These are phyloP conservation scores for Whitmania pigra DNA, from an alignment of 1,140 invertebrate genomes.

Conservation along the genomic window DNA sequence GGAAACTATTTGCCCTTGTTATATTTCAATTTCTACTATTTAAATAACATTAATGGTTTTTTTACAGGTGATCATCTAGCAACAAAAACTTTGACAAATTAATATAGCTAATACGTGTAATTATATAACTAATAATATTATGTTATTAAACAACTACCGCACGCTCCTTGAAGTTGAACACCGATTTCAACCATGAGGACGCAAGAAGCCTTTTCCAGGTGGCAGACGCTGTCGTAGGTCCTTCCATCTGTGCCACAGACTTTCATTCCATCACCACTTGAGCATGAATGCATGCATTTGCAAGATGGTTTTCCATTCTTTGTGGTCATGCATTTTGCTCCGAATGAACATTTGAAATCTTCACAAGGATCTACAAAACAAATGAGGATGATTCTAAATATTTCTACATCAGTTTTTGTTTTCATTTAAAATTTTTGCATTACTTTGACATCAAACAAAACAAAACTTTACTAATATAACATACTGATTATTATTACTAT, in stretches of 20 bases:
- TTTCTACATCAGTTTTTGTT: too few species aligned
- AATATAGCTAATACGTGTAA: not conserved
- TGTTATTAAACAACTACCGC: constrained; percentile 44
- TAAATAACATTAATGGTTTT: not conserved
- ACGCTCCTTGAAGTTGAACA: constrained; percentile 63
- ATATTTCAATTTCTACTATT: not conserved
- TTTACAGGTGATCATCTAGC: not conserved
- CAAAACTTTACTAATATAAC: not conserved
- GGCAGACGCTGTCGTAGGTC: constrained; percentile 72
- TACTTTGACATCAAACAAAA: not conserved
- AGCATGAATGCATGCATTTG: constrained; percentile 65
- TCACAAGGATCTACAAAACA: constrained; percentile 56
- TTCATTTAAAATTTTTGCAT: too few species aligned
- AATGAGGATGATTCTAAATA: too few species aligned
- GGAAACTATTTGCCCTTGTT: not conserved
- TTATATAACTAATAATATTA: too few species aligned
- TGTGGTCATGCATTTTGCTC: constrained; percentile 60
- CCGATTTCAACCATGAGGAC: constrained; percentile 48
- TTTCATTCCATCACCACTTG: constrained; percentile 37
- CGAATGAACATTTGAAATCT: constrained; percentile 58
- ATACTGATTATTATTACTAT: not conserved
- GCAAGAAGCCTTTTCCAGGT: constrained; percentile 67
- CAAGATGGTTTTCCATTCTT: constrained; percentile 58
- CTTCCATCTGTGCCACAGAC: constrained; percentile 72
- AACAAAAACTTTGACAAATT: too few species aligned